phyloP scores from a whole-genome alignment of 2,113 vertebrate species.

The Embiotoca jacksoni region DNA sequence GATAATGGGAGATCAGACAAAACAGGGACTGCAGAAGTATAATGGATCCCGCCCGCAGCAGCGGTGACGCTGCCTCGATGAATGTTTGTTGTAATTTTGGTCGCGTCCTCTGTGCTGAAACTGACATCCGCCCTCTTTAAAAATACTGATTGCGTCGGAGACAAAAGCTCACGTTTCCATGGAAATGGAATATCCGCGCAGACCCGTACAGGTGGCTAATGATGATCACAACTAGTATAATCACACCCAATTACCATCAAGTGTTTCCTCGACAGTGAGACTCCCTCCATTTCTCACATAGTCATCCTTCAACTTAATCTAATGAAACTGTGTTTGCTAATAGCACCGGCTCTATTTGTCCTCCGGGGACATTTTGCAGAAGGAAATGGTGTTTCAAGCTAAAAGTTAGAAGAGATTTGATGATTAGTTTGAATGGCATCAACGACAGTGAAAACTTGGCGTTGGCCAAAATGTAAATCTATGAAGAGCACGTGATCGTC shows the following conservation, averaged over 20 bases:
- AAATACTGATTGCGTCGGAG: slow-evolving; percentile 61
- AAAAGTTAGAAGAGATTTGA: slow-evolving; percentile 17
- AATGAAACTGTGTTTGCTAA: slow-evolving; percentile 31
- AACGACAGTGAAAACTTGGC: neutral
- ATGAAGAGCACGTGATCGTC: neutral
- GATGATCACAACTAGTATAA: slow-evolving; percentile 66
- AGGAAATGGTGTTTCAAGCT: neutral
- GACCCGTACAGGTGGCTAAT: slow-evolving; percentile 71
- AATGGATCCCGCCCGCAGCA: slow-evolving; percentile 25
- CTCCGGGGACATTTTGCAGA: neutral
- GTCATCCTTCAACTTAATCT: slow-evolving; percentile 37
- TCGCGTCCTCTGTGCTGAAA: slow-evolving; percentile 32
- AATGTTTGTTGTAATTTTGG: slow-evolving; percentile 45
- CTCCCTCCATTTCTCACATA: slow-evolving; percentile 28
- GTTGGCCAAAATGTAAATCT: neutral
- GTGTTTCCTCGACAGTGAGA: slow-evolving; percentile 53
- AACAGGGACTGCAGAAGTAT: slow-evolving; percentile 24
- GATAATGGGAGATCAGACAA: slow-evolving; percentile 55
- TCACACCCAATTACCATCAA: slow-evolving; percentile 70
- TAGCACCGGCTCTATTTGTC: neutral
- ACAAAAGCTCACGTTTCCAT: slow-evolving; percentile 69
- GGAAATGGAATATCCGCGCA: slow-evolving; percentile 55
- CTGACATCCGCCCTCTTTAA: slow-evolving; percentile 31
- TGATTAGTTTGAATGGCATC: neutral
- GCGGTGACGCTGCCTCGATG: slow-evolving; percentile 40